phyloP scores from a whole-genome alignment of 2,888 invertebrate genomes.

The Clitarchus hookeri region DNA sequence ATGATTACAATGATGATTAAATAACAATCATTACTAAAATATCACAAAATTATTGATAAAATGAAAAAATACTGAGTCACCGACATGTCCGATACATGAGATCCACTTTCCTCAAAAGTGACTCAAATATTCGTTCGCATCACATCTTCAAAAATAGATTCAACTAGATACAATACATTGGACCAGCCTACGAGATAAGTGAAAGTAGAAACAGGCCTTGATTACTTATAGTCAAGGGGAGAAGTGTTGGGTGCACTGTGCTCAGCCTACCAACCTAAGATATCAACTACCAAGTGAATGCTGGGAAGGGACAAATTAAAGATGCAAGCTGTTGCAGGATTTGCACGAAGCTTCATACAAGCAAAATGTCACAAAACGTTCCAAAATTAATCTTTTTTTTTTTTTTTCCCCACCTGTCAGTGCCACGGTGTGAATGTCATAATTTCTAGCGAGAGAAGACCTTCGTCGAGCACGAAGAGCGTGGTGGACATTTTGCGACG shows the following conservation, averaged over 20 bases:
- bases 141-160: conserved; percentile 45
- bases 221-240: conserved; percentile 42
- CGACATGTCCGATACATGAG: conserved; percentile 50
- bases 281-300: conserved; percentile 17
- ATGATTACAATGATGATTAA: conserved; percentile 59
- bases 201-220: conserved; percentile 41
- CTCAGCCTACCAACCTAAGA: conserved; percentile 2
- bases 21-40: conserved; percentile 62
- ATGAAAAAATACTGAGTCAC: conserved; percentile 60
- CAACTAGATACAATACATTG: conserved; percentile 42
- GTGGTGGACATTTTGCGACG: not conserved
- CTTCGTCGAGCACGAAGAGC: not conserved
- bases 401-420: not conserved
- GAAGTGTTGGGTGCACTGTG: conserved; percentile 21
- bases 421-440: not conserved
- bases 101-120: conserved; percentile 44
- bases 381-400: conserved; percentile 11
- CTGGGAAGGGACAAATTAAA: conserved; percentile 39
- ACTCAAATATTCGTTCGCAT: conserved; percentile 42
- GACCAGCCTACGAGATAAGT: conserved; percentile 47
- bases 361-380: conserved; percentile 37
- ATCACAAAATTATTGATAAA: conserved; percentile 61
- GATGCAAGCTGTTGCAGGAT: conserved; percentile 43
- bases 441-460: not conserved
- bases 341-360: conserved; percentile 40